A percentile compares a stretch with the other conserved stretches of the same genome.
Evolutionary conservation across 2,797 vertebrate species (phyloP).

Genomic region (Morus bassanus): DNA sequence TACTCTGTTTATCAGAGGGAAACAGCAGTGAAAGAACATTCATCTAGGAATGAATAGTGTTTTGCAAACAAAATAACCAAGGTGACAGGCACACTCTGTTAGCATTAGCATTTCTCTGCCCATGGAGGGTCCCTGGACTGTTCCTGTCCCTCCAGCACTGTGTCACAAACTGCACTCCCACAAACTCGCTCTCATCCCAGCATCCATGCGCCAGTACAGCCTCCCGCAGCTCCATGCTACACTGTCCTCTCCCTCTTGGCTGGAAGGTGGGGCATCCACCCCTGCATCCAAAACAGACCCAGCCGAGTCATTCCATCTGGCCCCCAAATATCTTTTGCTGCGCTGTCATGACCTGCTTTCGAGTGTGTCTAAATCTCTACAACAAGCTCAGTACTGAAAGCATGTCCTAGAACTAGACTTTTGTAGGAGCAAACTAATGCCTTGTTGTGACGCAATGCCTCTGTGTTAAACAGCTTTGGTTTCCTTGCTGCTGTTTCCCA

Average conservation of each 20-base stretch:
- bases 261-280: not conserved
- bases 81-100: not conserved
- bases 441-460: conserved; percentile 53
- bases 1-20: not conserved
- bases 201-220: conserved; percentile 46
- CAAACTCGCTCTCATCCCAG: conserved; percentile 52
- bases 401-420: conserved; percentile 24
- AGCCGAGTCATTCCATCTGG: conserved; percentile 27
- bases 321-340: not conserved
- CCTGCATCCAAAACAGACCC: not conserved
- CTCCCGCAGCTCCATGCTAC: conserved; percentile 54
- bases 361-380: conserved; percentile 10
- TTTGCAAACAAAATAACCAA: not conserved
- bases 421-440: conserved; percentile 13
- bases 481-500: conserved; percentile 67
- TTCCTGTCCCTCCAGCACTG: conserved; percentile 43
- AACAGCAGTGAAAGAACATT: not conserved
- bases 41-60: not conserved
- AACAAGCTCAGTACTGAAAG: conserved; percentile 26
- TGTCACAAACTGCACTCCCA: conserved; percentile 66
- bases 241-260: not conserved
- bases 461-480: conserved; percentile 67
- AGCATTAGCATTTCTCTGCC: not conserved
- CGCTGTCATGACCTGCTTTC: conserved; percentile 49
- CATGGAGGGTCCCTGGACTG: not conserved